Evolutionary conservation across 2,888 invertebrate genomes (phyloP).

Genomic region (Ornithoptera alexandrae): DNA sequence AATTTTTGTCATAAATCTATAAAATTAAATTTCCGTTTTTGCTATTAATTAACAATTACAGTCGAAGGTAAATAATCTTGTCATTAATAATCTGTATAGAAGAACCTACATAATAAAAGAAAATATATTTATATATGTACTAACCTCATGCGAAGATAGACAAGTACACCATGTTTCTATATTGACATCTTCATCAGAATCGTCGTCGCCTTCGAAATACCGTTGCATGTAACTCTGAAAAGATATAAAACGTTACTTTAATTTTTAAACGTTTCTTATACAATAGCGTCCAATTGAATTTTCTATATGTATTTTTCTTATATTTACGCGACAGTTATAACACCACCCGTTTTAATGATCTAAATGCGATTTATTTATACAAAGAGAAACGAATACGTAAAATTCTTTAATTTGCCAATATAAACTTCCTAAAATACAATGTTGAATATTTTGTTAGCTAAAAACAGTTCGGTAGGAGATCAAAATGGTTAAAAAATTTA

Average conservation of each 20-base stretch:
- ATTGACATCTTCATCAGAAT: conserved; percentile 66
- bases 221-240: conserved; percentile 55
- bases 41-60: neutral
- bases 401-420: too few relatives aligned
- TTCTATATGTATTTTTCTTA: neutral
- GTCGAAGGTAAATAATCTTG: neutral
- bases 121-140: neutral
- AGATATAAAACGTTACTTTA: neutral
- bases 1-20: neutral
- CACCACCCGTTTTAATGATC: too few relatives aligned
- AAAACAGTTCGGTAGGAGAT: neutral
- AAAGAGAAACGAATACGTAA: too few relatives aligned
- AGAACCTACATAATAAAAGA: neutral
- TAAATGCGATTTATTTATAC: too few relatives aligned
- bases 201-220: conserved; percentile 61
- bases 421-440: too few relatives aligned
- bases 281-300: too few relatives aligned
- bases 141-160: conserved; percentile 69
- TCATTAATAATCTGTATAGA: neutral
- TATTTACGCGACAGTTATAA: neutral
- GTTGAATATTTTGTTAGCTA: too few relatives aligned
- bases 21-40: neutral
- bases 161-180: conserved; percentile 71
- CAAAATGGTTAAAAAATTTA: neutral
- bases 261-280: neutral